phyloP scores from a whole-genome alignment of 2,797 vertebrate species.

The Peromyscus attwateri region DNA sequence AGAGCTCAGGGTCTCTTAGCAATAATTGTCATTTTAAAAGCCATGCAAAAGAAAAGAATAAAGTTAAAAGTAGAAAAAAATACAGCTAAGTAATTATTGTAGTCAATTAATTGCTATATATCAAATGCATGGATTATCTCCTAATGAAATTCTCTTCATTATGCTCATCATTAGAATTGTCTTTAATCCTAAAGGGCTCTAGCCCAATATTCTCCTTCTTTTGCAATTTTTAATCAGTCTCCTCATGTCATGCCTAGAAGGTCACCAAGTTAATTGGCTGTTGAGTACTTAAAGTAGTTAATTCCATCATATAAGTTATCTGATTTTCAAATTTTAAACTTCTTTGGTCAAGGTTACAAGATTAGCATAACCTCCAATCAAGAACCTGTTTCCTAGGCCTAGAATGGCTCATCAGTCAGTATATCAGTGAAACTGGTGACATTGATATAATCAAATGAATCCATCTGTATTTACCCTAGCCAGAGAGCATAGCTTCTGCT shows the following conservation, averaged over 20 bases:
- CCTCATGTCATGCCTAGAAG: slow-evolving; percentile 69
- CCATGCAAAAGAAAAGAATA: slow-evolving; percentile 58
- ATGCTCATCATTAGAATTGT: slow-evolving; percentile 74
- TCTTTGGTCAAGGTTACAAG: slow-evolving; percentile 77
- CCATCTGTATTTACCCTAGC: neutral
- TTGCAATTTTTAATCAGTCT: slow-evolving; percentile 74
- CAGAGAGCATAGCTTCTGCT: neutral
- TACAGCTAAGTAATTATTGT: slow-evolving; percentile 81
- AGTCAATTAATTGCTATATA: slow-evolving; percentile 81
- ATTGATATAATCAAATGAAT: slow-evolving; percentile 20
- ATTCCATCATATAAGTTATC: slow-evolving; percentile 82
- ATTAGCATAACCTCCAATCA: slow-evolving; percentile 69
- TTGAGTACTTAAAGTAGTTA: slow-evolving; percentile 76
- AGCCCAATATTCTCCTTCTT: slow-evolving; percentile 41
- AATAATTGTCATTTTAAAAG: slow-evolving; percentile 72
- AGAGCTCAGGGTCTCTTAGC: slow-evolving; percentile 66
- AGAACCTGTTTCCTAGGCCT: slow-evolving; percentile 63
- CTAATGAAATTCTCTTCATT: slow-evolving; percentile 84
- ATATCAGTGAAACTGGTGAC: neutral
- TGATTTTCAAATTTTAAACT: slow-evolving; percentile 79
- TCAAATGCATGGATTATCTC: slow-evolving; percentile 77
- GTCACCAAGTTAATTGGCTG: slow-evolving; percentile 83
- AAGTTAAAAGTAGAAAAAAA: slow-evolving; percentile 72
- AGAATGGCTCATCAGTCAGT: slow-evolving; percentile 19
- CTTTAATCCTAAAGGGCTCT: slow-evolving; percentile 78